These are phyloP conservation scores for Drosophila aldrichi DNA, from an alignment of 2,888 invertebrate genomes.

Conservation along the genomic window DNA sequence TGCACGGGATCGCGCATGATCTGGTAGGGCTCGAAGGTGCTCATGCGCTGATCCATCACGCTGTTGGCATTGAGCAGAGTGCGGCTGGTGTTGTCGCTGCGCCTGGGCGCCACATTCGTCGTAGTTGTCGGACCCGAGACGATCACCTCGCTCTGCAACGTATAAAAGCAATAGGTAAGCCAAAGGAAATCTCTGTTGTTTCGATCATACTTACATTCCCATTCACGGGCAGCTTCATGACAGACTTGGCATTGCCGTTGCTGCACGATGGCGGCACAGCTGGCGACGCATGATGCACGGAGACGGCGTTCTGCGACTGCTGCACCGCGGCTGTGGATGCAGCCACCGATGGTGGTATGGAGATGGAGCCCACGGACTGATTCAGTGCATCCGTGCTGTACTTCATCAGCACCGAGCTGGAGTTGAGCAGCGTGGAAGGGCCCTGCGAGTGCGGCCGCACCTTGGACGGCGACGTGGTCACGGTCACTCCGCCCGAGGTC, in stretches of 20 bases:
- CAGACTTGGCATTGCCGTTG: conserved; percentile 84
- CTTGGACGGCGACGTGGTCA: conserved; percentile 87
- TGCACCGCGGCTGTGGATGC: conserved; percentile 29
- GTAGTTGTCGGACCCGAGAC: conserved; percentile 89
- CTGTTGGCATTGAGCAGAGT: conserved; percentile 88
- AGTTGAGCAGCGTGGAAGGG: conserved; percentile 85
- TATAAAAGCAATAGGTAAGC: not conserved
- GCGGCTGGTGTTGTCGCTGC: conserved; percentile 91
- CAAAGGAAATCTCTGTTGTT: conserved; percentile 17
- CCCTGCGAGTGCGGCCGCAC: conserved; percentile 87
- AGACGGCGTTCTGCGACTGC: conserved; percentile 81
- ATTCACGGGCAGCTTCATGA: conserved; percentile 84
- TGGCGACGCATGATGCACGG: conserved; percentile 85
- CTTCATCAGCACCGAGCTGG: conserved; percentile 84
- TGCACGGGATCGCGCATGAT: conserved; percentile 95
- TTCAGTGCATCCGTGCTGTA: conserved; percentile 85
- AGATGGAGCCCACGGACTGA: conserved; percentile 85
- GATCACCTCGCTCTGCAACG: conserved; percentile 84
- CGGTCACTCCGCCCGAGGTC: conserved; percentile 88
- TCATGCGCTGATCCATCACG: conserved; percentile 88
- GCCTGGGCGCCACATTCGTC: conserved; percentile 88
- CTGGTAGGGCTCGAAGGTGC: conserved; percentile 94
- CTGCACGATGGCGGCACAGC: conserved; percentile 81
- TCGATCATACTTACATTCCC: conserved; percentile 65
- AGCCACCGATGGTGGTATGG: conserved; percentile 71